phyloP scores from a whole-genome alignment of 2,113 vertebrate genomes.

The Nerophis lumbriciformis region DNA sequence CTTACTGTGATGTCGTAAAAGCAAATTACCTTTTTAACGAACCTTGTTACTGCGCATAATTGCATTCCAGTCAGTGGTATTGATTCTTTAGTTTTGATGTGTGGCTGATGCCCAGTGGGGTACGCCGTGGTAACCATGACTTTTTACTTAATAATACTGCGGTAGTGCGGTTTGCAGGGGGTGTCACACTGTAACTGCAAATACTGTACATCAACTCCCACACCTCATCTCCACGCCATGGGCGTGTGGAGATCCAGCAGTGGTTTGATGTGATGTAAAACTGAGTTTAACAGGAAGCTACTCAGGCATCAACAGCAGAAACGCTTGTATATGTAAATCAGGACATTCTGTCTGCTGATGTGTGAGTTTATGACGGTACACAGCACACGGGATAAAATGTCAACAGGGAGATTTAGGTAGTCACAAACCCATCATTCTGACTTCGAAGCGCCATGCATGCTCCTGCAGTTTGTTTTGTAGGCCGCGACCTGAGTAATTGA shows the following conservation, averaged over 20 bases:
- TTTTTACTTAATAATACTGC: too few relatives aligned
- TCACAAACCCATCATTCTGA: constrained; percentile 23
- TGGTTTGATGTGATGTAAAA: constrained; percentile 17
- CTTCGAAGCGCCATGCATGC: constrained; percentile 17
- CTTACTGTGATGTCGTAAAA: too few relatives aligned
- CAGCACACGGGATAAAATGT: constrained; percentile 34
- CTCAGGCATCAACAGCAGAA: constrained; percentile 10
- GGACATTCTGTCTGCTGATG: constrained; percentile 27
- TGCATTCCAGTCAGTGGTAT: too few relatives aligned
- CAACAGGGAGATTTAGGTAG: constrained; percentile 29
- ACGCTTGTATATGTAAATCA: constrained; percentile 41
- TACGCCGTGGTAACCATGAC: too few relatives aligned
- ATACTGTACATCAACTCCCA: background rate
- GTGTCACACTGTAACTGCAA: background rate
- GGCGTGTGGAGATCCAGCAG: background rate
- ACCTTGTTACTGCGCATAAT: too few relatives aligned
- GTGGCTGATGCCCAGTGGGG: too few relatives aligned
- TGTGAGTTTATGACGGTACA: constrained; percentile 32
- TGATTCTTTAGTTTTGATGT: too few relatives aligned
- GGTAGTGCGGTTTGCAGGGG: too few relatives aligned
- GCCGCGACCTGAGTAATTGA: constrained; percentile 50
- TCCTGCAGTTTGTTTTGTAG: constrained; percentile 34
- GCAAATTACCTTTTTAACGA: too few relatives aligned
- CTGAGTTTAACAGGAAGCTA: constrained; percentile 26
- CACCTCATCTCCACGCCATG: background rate